These are phyloP conservation scores for Himalopsyche kuldschensis DNA, from an alignment of 2,888 invertebrate species.

Conservation along the genomic window DNA sequence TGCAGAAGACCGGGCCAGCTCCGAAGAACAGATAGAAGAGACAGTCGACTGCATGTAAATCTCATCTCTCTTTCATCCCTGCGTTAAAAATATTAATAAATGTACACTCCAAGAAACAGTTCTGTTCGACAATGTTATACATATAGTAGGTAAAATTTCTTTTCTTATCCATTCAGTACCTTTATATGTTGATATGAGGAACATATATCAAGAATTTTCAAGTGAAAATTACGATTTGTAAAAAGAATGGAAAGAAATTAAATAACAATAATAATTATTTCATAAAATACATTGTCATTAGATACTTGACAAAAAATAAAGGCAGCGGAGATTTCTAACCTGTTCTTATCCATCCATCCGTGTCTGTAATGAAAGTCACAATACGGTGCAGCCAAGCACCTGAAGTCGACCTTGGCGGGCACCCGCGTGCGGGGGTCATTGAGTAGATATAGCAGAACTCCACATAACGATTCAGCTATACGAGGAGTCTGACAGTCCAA, in stretches of 20 bases:
- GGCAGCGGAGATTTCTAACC: conserved; percentile 51
- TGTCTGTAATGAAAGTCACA: conserved; percentile 85
- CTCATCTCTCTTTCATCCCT: conserved; percentile 79
- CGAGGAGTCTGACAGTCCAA: conserved; percentile 85
- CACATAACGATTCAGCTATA: conserved; percentile 88
- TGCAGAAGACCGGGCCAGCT: conserved; percentile 92
- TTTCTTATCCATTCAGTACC: too few species aligned
- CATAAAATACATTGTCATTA: too few species aligned
- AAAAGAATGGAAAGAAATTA: neutral
- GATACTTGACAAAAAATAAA: too few species aligned
- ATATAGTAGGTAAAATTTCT: too few species aligned
- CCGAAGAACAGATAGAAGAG: conserved; percentile 79
- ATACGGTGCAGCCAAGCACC: conserved; percentile 89
- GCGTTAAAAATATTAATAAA: conserved; percentile 22
- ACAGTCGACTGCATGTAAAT: conserved; percentile 83
- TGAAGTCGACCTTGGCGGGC: conserved; percentile 76
- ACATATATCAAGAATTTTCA: conserved; percentile 6
- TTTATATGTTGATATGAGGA: too few species aligned
- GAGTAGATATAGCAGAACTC: conserved; percentile 80
- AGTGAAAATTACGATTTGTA: neutral
- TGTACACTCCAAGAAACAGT: neutral
- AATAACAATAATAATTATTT: neutral
- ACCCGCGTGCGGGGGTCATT: conserved; percentile 81
- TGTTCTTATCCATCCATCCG: conserved; percentile 71
- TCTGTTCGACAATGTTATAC: too few species aligned